These are phyloP conservation scores for Epizoanthus ramosus DNA, from an alignment of 92 coral and sea anemone genomes.

Conservation along the genomic window DNA sequence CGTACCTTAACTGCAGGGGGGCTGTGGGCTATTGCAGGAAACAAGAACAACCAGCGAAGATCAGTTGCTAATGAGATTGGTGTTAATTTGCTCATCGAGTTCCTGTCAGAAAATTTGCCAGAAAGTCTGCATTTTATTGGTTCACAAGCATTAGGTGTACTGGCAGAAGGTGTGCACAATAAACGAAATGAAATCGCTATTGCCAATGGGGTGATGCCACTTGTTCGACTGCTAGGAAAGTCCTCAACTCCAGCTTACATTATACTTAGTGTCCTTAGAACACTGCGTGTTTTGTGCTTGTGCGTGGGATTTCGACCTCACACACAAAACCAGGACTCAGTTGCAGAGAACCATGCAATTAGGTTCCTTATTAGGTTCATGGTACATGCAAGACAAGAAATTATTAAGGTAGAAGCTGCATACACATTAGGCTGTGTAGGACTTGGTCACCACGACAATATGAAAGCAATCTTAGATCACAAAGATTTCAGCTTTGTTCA, in stretches of 20 bases:
- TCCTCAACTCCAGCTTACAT: slow-evolving; percentile 80
- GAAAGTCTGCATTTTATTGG: slow-evolving; percentile 89
- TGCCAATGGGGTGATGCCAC: slow-evolving; percentile 88
- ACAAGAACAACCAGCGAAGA: slow-evolving; percentile 70
- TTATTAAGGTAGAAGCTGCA: slow-evolving; percentile 91
- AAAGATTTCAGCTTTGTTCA: slow-evolving; percentile 84
- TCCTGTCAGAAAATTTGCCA: slow-evolving; percentile 84
- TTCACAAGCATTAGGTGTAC: slow-evolving; percentile 91
- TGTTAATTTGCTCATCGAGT: slow-evolving; percentile 80
- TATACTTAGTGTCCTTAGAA: slow-evolving; percentile 79
- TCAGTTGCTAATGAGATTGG: slow-evolving; percentile 92
- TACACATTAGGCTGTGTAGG: slow-evolving; percentile 88
- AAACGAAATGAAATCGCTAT: slow-evolving; percentile 89
- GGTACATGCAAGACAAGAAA: slow-evolving; percentile 83
- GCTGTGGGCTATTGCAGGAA: slow-evolving; percentile 98
- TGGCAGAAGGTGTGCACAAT: slow-evolving; percentile 85
- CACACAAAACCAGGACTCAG: slow-evolving; percentile 77
- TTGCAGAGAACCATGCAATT: slow-evolving; percentile 78
- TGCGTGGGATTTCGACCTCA: slow-evolving; percentile 88
- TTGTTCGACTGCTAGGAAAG: slow-evolving; percentile 85
- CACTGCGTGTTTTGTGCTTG: slow-evolving; percentile 86
- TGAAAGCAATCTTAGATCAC: slow-evolving; percentile 72
- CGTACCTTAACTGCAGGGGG: slow-evolving; percentile 88
- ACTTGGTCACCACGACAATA: slow-evolving; percentile 88
- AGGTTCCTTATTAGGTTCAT: slow-evolving; percentile 79